phyloP scores from a whole-genome alignment of 2,113 vertebrate species.

The Heloderma charlesbogerti region DNA sequence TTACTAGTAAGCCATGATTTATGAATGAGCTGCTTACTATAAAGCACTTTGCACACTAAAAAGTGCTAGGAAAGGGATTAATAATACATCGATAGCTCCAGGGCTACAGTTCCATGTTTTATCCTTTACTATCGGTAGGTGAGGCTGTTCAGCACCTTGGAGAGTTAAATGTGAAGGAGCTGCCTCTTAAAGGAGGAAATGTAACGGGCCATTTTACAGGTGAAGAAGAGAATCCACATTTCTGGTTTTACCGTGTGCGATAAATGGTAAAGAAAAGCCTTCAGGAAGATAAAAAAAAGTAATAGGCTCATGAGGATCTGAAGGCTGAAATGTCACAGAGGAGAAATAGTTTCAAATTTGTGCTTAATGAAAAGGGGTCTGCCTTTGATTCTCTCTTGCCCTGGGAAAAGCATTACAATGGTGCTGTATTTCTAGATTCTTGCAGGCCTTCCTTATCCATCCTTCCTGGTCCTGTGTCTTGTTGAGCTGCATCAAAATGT shows the following conservation, averaged over 20 bases:
- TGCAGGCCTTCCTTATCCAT: not conserved
- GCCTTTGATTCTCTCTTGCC: not conserved
- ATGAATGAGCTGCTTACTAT: slow-evolving; percentile 19
- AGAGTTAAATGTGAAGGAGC: not conserved
- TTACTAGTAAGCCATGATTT: slow-evolving; percentile 13
- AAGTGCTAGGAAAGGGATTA: slow-evolving; percentile 17
- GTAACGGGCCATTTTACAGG: not conserved
- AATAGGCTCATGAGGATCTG: not conserved
- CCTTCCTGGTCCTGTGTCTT: not conserved
- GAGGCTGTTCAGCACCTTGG: slow-evolving; percentile 32
- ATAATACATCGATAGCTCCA: slow-evolving; percentile 18
- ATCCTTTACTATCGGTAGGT: slow-evolving; percentile 51
- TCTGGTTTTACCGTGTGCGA: not conserved
- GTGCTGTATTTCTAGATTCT: not conserved
- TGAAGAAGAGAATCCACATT: not conserved
- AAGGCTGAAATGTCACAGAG: not conserved
- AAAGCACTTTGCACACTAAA: not conserved
- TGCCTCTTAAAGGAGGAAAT: not conserved
- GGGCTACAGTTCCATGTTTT: not conserved
- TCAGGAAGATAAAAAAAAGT: not conserved
- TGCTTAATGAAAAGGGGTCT: fast-evolving
- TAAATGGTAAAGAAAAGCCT: not conserved
- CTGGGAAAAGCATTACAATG: not conserved
- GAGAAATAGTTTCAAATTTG: not conserved
- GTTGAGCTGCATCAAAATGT: not conserved